Base-by-base conservation (phyloP, 2,888 invertebrate genomes). In the Dasysyrphus albostriatus region DNA sequence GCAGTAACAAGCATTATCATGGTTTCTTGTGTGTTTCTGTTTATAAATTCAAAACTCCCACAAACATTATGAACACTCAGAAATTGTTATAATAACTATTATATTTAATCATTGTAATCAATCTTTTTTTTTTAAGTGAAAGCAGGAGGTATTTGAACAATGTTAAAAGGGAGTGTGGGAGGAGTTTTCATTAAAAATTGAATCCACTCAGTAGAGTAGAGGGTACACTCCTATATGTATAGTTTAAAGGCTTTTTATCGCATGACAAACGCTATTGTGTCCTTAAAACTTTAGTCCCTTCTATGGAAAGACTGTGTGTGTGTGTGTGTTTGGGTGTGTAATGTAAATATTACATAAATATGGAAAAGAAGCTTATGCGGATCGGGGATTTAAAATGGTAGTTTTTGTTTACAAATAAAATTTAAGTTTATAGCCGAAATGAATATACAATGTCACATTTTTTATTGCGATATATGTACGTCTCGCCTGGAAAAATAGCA, bases 171-270 rank as follows among this genome's bases (percentile, higher is more conserved):
- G 9, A 29, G 8, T n/a, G 14, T 49, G 32, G 54, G 14, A 63
- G 47, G 47, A 65, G 34, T n/a, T 10, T 58, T 70, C 63, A 82
- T 82, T 76, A 82, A 82, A 76, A 72, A 82, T 82, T 56, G 16
- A 76, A 76, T 82, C 49, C 70, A 76, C 70, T 76, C 63, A 63
- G 70, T 37, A 12, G 10, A n/a, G n/a, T n/a, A 24, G 24, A 24
- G n/a, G 16, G 47, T 7, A 4, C 8, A 10, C 5, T 32, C 3
- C 32, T 32, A 5, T 32, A 32, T 32, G 5, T 39, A 12, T 69
- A 14, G 29, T 34, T 29, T 39, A 29, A 42, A 59, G 58, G 59
- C 58, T 74, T 80, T n/a, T 74, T 58, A 67, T 47, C 67, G 42
- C 58, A 74, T 61, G 63, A 47, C 47, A 58, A 32, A 32, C 37